phyloP scores from a whole-genome alignment of 2,797 vertebrate species.

The Brachyalestes nurse region DNA sequence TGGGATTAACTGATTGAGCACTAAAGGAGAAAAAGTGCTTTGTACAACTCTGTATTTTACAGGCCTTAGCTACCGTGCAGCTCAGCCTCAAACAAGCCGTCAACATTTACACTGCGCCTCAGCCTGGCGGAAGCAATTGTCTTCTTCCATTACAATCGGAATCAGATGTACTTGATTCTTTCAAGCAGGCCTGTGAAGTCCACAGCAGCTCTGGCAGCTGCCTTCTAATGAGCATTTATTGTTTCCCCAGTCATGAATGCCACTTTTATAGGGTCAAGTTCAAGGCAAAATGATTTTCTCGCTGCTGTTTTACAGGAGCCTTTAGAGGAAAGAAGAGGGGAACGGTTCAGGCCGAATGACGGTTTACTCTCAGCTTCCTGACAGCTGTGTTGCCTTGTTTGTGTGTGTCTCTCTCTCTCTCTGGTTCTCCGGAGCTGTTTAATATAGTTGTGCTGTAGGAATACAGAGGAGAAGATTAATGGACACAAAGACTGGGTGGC shows the following conservation, averaged over 20 bases:
- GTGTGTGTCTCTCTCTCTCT: conserved; percentile 37
- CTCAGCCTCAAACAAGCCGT: conserved; percentile 59
- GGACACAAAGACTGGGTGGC: conserved; percentile 91
- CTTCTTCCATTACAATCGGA: conserved; percentile 75
- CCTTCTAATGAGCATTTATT: conserved; percentile 81
- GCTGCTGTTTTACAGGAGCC: conserved; percentile 85
- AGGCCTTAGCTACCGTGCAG: conserved; percentile 61
- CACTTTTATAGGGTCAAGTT: conserved; percentile 76
- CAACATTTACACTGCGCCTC: conserved; percentile 44
- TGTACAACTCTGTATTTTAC: conserved; percentile 37
- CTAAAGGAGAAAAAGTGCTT: not conserved
- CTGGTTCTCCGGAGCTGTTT: conserved; percentile 84
- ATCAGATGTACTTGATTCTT: conserved; percentile 77
- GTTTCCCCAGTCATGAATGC: conserved; percentile 68
- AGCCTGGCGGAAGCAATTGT: conserved; percentile 71
- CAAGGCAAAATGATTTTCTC: conserved; percentile 84
- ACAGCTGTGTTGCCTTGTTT: conserved; percentile 88
- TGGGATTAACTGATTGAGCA: not conserved
- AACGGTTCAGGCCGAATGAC: conserved; percentile 77
- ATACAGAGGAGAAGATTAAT: conserved; percentile 97
- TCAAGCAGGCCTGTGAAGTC: conserved; percentile 68
- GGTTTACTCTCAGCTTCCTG: conserved; percentile 89
- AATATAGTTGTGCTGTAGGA: conserved; percentile 96
- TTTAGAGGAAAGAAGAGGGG: conserved; percentile 83
- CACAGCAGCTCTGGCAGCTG: conserved; percentile 68